These are phyloP conservation scores for Anagyrus pseudococci DNA, from an alignment of 2,888 invertebrate species.

Conservation along the genomic window DNA sequence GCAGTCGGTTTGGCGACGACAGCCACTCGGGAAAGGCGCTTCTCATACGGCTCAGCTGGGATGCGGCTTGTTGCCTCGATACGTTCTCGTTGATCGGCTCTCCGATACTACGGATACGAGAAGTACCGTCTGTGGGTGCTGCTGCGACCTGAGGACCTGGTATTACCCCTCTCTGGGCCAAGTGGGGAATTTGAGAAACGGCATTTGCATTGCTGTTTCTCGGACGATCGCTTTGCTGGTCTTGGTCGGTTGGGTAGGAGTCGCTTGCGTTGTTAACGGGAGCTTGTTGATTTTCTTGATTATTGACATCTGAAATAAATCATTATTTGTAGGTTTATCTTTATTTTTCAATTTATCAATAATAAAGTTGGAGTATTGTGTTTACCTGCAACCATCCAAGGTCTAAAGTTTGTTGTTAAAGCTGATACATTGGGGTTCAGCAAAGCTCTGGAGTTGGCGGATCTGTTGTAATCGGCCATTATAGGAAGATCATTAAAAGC, in stretches of 20 bases:
- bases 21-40: slow-evolving; percentile 37
- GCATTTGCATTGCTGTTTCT: slow-evolving; percentile 26
- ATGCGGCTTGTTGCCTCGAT: slow-evolving; percentile 23
- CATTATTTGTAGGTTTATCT: background rate
- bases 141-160: slow-evolving; percentile 6
- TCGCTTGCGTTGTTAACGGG: background rate
- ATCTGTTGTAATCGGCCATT: slow-evolving; percentile 14
- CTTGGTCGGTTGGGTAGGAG: slow-evolving; percentile 14
- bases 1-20: slow-evolving; percentile 41
- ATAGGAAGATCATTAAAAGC: slow-evolving; percentile 2
- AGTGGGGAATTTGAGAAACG: slow-evolving; percentile 10
- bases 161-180: slow-evolving; percentile 11
- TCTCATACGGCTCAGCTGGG: slow-evolving; percentile 27
- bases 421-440: background rate
- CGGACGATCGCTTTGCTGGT: slow-evolving; percentile 14
- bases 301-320: background rate
- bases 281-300: slow-evolving; percentile 13
- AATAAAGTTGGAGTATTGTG: background rate
- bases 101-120: background rate
- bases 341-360: background rate
- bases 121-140: background rate
- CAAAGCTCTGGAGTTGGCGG: background rate
- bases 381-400: slow-evolving; percentile 24
- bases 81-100: background rate
- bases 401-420: slow-evolving; percentile 5